A percentile compares a stretch with the other conserved stretches of the same genome.
Conservation (phyloP, 2,113 vertebrate species). For the Petrocephalus zakoni region DNA sequence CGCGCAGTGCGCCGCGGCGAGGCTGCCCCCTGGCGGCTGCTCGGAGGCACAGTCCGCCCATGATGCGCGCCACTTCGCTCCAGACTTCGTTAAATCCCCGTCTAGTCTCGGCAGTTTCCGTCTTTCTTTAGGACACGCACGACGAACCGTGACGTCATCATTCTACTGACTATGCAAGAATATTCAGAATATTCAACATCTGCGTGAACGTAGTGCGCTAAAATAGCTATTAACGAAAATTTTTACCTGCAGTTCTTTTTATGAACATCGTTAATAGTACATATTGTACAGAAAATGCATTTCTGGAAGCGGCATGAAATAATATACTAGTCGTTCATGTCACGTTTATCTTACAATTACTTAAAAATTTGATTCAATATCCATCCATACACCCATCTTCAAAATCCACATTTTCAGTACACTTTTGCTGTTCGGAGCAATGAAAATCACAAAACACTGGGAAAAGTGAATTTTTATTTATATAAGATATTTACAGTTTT, state of each 20-base stretch:
- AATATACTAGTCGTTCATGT: not conserved
- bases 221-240: too few species aligned
- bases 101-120: not conserved
- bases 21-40: conserved; percentile 26
- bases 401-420: not conserved
- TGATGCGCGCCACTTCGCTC: not conserved
- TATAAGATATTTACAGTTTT: conserved; percentile 52
- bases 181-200: too few species aligned
- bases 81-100: not conserved
- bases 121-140: not conserved
- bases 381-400: not conserved
- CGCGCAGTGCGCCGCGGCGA: not conserved
- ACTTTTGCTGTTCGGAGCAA: not conserved
- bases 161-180: not conserved
- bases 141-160: not conserved
- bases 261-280: not conserved
- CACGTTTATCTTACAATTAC: not conserved
- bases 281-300: too few species aligned
- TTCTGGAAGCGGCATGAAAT: not conserved
- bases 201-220: not conserved
- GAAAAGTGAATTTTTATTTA: conserved; percentile 46
- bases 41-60: not conserved
- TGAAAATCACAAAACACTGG: not conserved
- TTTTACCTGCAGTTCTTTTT: too few species aligned
- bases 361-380: not conserved